These are phyloP conservation scores for Rhagologus leucostigma DNA, from an alignment of 2,113 vertebrate species.

Conservation along the genomic window DNA sequence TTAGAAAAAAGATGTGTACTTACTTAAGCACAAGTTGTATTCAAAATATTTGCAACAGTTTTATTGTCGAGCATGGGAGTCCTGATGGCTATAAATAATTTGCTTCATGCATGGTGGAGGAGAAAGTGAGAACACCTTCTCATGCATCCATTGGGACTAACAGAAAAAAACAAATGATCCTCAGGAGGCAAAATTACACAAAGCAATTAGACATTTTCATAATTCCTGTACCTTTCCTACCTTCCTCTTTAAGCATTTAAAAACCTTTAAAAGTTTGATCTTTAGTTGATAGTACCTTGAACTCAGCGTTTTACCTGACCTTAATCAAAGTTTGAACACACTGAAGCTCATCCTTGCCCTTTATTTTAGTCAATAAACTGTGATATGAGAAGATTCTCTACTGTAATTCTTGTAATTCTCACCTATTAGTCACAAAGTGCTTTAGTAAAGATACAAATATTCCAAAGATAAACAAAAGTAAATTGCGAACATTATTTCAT, in stretches of 20 bases:
- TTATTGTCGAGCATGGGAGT: background rate
- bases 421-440: background rate
- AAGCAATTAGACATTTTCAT: background rate
- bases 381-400: background rate
- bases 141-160: background rate
- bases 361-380: background rate
- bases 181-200: background rate
- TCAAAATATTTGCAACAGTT: background rate
- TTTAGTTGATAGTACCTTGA: background rate
- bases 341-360: background rate
- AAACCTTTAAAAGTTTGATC: background rate
- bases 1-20: background rate
- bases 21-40: background rate
- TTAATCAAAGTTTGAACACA: background rate
- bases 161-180: background rate
- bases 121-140: background rate
- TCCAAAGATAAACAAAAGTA: background rate
- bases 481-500: background rate
- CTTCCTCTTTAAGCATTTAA: background rate
- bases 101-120: background rate
- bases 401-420: background rate
- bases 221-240: background rate
- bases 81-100: background rate
- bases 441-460: background rate
- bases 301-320: background rate